Base-by-base conservation (phyloP, 2,797 vertebrate species). In the Myoxocephalus aenaeus region DNA sequence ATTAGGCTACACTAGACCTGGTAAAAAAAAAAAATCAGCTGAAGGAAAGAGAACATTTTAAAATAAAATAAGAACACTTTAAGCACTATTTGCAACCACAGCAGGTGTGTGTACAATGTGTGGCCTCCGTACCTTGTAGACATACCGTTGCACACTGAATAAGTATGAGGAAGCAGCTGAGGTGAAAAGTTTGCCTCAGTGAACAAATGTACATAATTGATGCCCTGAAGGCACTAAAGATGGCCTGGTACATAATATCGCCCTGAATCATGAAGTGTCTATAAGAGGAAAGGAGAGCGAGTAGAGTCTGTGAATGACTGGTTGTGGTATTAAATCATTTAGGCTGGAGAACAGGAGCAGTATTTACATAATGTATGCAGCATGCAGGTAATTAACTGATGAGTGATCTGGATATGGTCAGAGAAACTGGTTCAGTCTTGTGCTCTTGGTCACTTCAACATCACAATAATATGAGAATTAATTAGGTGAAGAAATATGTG, bases 121-220 rank as follows among this genome's bases (percentile, higher is more conserved):
- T 13, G 63, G 25, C 69, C 50, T 73, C 32, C 2, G 27, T 56
- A 10, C n/a, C 67, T 57, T 22, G 38, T 3, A 78, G 56, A 80
- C 79, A 77, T 32, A 18, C 22, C 77, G 20, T 32, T 54, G 6
- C 42, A 74, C 22, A 18, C 54, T 54, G 44, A 42, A 62, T 64
- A 69, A 53, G 65, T 74, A 71, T 34, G 61, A 50, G 46, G 54
- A 87, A 72, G 73, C 59, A 70, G 74, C 75, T 40, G 79, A 82
- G 86, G 89, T 90, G 81, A 91, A 90, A 87, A 87, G 84, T 87
- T 92, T 88, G 86, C 86, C 65, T 80, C 46, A 2, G 53, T 72
- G 72, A 84, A 77, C 73, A 83, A 73, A 81, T 77, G 81, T 34
- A n/a, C 69, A 84, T 87, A 91, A 90, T 89, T 89, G 86, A 69